A percentile compares a stretch with the other conserved stretches of the same genome.
phyloP scores from a whole-genome alignment of 2,888 invertebrate genomes.

The Notocelia uddmanniana region DNA sequence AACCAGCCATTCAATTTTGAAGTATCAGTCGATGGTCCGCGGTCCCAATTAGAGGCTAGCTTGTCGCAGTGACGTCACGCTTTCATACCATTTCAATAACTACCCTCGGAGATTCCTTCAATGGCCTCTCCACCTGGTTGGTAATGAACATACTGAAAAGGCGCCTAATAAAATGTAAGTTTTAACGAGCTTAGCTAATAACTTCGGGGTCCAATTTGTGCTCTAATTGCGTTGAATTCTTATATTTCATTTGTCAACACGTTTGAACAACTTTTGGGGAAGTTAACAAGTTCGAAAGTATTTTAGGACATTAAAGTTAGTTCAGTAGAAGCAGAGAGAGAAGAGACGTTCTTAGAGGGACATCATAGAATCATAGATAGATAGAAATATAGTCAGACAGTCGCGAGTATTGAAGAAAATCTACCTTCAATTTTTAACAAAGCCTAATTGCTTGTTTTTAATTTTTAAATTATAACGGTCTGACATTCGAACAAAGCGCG shows the following conservation, averaged over 20 bases:
- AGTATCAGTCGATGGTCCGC: conserved; percentile 84
- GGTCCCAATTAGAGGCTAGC: conserved; percentile 85
- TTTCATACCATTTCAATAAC: conserved; percentile 84
- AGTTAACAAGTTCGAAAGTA: neutral
- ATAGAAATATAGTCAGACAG: neutral
- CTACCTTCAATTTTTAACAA: conserved; percentile 14
- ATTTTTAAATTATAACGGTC: conserved; percentile 78
- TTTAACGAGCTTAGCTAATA: conserved; percentile 82
- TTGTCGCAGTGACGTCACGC: conserved; percentile 82
- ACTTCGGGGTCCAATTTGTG: conserved; percentile 51
- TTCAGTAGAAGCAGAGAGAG: neutral
- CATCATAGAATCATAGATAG: too few relatives aligned
- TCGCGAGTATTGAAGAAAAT: conserved; percentile 5
- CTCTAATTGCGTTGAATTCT: conserved; percentile 13
- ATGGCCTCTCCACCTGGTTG: conserved; percentile 83
- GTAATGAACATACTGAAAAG: conserved; percentile 78
- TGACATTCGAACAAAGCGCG: conserved; percentile 77
- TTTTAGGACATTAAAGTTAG: neutral
- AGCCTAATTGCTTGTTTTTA: conserved; percentile 71
- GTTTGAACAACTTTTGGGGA: neutral
- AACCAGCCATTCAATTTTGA: conserved; percentile 83
- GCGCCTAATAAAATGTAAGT: conserved; percentile 71
- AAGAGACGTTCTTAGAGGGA: neutral
- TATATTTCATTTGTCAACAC: neutral
- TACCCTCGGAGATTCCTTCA: conserved; percentile 83